Evolutionary conservation across 2,113 vertebrate species (phyloP), one percentile per base, ranked within the genome.

Genomic region (Macroglossus sobrinus): DNA sequence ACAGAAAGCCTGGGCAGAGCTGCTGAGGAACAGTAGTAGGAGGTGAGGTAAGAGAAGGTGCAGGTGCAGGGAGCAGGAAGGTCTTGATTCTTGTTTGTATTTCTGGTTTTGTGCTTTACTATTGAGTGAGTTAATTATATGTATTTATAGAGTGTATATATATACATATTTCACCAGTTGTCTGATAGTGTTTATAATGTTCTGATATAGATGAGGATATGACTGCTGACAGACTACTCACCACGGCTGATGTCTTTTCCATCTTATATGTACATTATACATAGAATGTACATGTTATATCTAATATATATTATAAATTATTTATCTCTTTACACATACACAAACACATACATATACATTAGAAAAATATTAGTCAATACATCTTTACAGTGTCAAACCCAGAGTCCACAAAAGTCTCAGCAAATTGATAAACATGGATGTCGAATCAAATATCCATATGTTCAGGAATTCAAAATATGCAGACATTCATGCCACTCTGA

Each of bases 41-140:
- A 61, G 22, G 6, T 88, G 35, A n/a, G 18, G 19, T 4, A 9
- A 50, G 59, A 80, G 26, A 35, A 22, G 8, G 43, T 19, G 13
- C 22, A 22, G 8, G 43, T 19, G 13, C 22, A 38, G 35, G 14
- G 15, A 19, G 16, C 10, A 24, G 15, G 2, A 33, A 0, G 0
- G 16, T 24, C 7, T 24, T 38, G 21, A 33, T 40, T 35, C 6
- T 47, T 26, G 7, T 7, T 10, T n/a, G 45, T 8, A 57, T 43
- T 40, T n/a, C 26, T 28, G 40, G 45, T 40, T 74, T 47, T 61
- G n/a, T 13, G 15, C 59, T 66, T 86, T 45, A 68, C 11, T 28
- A 53, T 63, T 43, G 2, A 86, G 5, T 47, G 4, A 80, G 15
- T 61, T 47, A 88, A 74, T 47, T 38, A 14, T 53, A 47, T 45